Base-by-base conservation (phyloP, 2,797 vertebrate species). In the Sciaenops ocellatus region DNA sequence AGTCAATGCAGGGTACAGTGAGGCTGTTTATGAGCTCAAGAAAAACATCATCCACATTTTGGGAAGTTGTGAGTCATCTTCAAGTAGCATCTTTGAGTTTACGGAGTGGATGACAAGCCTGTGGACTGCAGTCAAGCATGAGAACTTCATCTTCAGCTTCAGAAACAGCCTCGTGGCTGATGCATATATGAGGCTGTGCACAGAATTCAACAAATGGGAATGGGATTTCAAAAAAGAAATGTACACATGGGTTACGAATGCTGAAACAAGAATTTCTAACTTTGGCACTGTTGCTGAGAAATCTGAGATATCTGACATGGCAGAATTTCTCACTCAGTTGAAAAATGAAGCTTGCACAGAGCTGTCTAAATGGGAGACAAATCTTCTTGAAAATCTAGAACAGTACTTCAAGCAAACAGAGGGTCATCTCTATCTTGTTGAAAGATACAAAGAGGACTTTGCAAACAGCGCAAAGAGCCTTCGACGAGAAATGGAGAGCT, bases 1-100 rank as follows among this genome's bases (percentile, higher is more conserved):
- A 8, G 94, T 95, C 46, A 96, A 95, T 77, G 72, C 84, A 78
- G 95, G 94, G 0, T 97, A 97, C 84, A 96, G 95, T 0, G 95
- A 96, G 57, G 56, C 90, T 65, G 93, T 95, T 5, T 94, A 92
- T 59, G 94, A 95, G 1, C 72, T 97, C 42, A 96, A 96, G 85
- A 94, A 92, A 47, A 93, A 92, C 30, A 82, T 96, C 5, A 83
- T 95, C 1, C 78, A 94, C 1, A 84, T 89, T n/a, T n/a, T n/a
- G n/a, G n/a, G n/a, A n/a, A n/a, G n/a, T n/a, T n/a, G n/a, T n/a
- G n/a, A n/a, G n/a, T n/a, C n/a, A n/a, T n/a, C n/a, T n/a, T n/a
- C n/a, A n/a, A n/a, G n/a, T n/a, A n/a, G n/a, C n/a, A n/a, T n/a
- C n/a, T n/a, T n/a, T n/a, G n/a, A n/a, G n/a, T n/a, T n/a, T n/a